Evolutionary conservation across 1,140 invertebrate species (phyloP), one percentile per base, ranked within the genome.

Genomic region (Diuraphis noxia): DNA sequence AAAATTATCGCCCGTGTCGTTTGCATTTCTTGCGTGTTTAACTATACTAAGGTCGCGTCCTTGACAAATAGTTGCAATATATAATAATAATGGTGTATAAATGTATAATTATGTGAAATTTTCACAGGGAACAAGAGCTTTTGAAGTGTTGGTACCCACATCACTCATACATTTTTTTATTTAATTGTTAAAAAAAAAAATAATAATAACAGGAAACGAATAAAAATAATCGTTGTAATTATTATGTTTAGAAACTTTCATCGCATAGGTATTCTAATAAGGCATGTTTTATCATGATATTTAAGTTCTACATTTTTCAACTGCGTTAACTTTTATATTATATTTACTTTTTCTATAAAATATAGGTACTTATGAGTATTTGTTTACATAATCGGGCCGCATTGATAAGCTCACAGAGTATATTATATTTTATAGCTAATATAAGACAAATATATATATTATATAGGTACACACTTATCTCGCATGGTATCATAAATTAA

Each of bases 41-140:
- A 30, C 1, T n/a, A 56, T 63, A 19, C n/a, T 88, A 63, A 88
- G 87, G 87, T 63, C 52, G 52, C 56, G 87, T 72, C 87, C 87
- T 88, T 88, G 87, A 88, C 38, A 38, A 86, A 38, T 49, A 40
- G 56, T n/a, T 38, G 17, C n/a, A 88, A 72, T 63, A 38, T 81
- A 72, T 41, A 43, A 88, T 38, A 52, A 52, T 52, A 38, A 46
- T n/a, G 7, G 21, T 30, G 36, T 40, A 88, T 63, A 88, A 88
- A 34, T 30, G 36, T 40, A 88, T 63, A 88, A 88, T 43, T 21
- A 30, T 88, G 56, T 34, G 87, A 72, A 88, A 72, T 72, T 72
- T 38, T 30, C 87, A 72, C 38, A 36, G 40, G n/a, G 43, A 86
- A 49, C n/a, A 34, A n/a, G 43, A 41, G 21, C 43, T 49, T 86